Conservation (phyloP, 2,888 invertebrate species). For the Heliothis peltigera region DNA sequence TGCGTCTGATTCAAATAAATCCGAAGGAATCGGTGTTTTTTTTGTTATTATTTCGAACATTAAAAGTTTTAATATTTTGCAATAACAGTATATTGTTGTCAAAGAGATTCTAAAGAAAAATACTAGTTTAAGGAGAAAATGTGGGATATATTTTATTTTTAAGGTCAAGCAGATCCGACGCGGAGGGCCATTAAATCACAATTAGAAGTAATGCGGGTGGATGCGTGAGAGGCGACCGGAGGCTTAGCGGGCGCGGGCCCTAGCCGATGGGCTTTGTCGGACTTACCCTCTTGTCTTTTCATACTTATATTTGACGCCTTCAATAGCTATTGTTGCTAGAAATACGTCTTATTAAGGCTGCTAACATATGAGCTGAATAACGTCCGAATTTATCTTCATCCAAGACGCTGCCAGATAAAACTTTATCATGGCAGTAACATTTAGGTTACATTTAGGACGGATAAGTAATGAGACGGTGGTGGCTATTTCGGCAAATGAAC, state of each 20-base stretch:
- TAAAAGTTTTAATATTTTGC: too few species aligned
- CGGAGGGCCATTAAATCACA: constrained; percentile 87
- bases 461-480: constrained; percentile 61
- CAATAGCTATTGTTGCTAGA: constrained; percentile 69
- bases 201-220: constrained; percentile 88
- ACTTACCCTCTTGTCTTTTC: constrained; percentile 84
- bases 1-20: too few species aligned
- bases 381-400: constrained; percentile 37
- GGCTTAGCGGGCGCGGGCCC: constrained; percentile 77
- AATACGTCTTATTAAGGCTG: constrained; percentile 55
- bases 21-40: too few species aligned
- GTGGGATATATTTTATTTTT: constrained; percentile 78
- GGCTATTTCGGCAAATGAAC: constrained; percentile 65
- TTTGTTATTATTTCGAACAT: too few species aligned
- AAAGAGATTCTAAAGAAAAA: constrained; percentile 51
- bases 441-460: constrained; percentile 64
- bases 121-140: constrained; percentile 64
- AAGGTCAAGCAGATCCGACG: constrained; percentile 81
- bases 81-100: constrained; percentile 34
- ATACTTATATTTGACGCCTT: constrained; percentile 78
- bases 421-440: constrained; percentile 64
- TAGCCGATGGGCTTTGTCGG: constrained; percentile 80
- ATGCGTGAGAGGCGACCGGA: constrained; percentile 82
- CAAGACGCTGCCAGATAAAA: constrained; percentile 63
- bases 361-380: constrained; percentile 34